Base-by-base conservation (phyloP, 1,140 invertebrate genomes). In the Idris sp. region DNA sequence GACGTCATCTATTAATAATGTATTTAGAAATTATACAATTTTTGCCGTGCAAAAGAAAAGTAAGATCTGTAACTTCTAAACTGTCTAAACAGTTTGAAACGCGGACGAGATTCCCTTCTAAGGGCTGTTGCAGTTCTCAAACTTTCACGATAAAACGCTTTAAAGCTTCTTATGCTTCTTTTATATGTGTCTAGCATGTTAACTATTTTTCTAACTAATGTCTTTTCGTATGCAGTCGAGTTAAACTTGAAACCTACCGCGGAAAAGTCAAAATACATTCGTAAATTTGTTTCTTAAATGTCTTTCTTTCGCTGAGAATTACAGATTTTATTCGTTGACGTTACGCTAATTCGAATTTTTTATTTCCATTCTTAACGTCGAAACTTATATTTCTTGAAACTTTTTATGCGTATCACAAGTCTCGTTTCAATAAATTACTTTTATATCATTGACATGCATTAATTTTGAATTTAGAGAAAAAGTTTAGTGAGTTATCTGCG, bases 1-100 rank as follows among this genome's bases (percentile, higher is more conserved):
- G 76, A 76, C 75, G 72, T 76, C 80, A 73, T 82, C 83, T 83
- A 85, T 85, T 85, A 85, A 84, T 85, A 85, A 85, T 85, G 83
- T 83, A 85, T 85, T 78, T 84, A 84, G 83, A 83, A 85, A 85
- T 84, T 83, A 74, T 74, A 83, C 77, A 77, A 83, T 82, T 83
- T 81, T 67, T 61, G 75, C 64, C 40, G 69, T 36, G 53, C 72
- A 79, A 80, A 80, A 81, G 71, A 36, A 30, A 48, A n/a, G n/a
- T n/a, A n/a, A n/a, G 64, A 38, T 16, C 26, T 48, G 49, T 44
- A 68, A 76, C 35, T 76, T 65, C 65, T 71, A 71, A 69, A 74
- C 62, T 74, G 56, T 62, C 72, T 74, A 74, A 74, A 74, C 62
- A 74, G 11, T 58, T 11, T 51, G 62, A 74, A 68, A 74, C 38